These are phyloP conservation scores for Brachystomella parvula DNA, from an alignment of 1,140 invertebrate genomes.

Conservation along the genomic window DNA sequence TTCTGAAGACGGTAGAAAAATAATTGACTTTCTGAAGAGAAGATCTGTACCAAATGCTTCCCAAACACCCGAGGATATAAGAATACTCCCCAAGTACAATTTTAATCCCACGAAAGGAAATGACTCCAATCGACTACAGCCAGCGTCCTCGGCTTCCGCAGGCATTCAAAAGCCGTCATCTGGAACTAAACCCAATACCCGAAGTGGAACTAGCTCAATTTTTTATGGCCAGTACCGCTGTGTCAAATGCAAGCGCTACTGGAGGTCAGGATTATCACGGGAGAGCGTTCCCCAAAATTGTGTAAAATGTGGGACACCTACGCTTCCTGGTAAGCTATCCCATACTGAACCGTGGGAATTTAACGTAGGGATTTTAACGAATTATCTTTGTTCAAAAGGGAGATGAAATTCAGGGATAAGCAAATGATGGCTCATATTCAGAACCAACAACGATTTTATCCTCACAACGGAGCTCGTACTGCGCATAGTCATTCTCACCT, in stretches of 20 bases:
- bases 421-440: background rate
- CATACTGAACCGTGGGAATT: background rate
- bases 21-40: background rate
- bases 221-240: conserved; percentile 10
- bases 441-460: background rate
- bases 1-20: background rate
- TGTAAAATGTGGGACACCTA: conserved; percentile 4
- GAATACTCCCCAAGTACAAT: no score
- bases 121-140: no score
- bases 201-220: background rate
- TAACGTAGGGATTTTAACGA: background rate
- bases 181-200: background rate
- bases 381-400: background rate
- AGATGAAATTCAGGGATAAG: background rate
- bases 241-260: background rate
- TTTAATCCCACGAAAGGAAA: no score
- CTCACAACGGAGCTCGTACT: background rate
- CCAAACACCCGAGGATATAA: no score
- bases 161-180: background rate
- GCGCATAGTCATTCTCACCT: no score
- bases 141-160: no score
- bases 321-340: background rate
- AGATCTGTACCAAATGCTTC: background rate
- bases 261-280: conserved; percentile 1
- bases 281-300: conserved; percentile 6